A percentile compares a stretch with the other conserved stretches of the same genome.
Evolutionary conservation across 1,140 invertebrate species (phyloP).

Genomic region (Holotrichia oblita): DNA sequence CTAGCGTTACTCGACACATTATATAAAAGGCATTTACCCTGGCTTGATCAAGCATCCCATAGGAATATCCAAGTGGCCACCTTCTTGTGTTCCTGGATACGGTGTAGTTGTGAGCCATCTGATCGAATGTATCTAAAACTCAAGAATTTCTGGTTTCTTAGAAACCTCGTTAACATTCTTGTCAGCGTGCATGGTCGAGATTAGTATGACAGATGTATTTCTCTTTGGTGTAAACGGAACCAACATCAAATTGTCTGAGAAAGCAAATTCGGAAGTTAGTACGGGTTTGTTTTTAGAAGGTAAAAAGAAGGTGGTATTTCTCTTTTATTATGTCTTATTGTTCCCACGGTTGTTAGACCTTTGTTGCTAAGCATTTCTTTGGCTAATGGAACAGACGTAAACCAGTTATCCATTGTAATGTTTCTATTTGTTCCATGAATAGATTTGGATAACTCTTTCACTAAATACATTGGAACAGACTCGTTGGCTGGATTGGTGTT

Average conservation of each 20-base stretch:
- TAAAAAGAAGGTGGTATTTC: constrained; percentile 52
- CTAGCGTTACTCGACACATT: not conserved
- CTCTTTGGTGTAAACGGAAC: constrained; percentile 59
- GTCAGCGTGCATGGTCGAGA: constrained; percentile 4
- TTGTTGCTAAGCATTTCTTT: constrained; percentile 47
- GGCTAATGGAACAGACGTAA: constrained; percentile 39
- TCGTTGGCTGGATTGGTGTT: no score
- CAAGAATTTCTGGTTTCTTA: not conserved
- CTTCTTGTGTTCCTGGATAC: constrained; percentile 31
- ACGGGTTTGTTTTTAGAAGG: not conserved
- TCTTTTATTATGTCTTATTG: constrained; percentile 54
- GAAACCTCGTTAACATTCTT: not conserved
- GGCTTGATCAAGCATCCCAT: not conserved
- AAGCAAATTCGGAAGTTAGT: constrained; percentile 55
- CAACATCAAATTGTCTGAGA: constrained; percentile 54
- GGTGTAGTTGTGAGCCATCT: constrained; percentile 21
- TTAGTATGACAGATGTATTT: constrained; percentile 22
- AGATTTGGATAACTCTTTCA: constrained; percentile 26
- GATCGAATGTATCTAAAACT: constrained; percentile 38
- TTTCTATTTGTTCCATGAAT: constrained; percentile 41
- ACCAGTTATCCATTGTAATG: constrained; percentile 42
- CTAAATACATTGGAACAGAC: constrained; percentile 32
- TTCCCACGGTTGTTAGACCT: constrained; percentile 56
- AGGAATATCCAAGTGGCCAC: constrained; percentile 18
- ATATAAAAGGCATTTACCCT: constrained; percentile 22